A percentile compares a stretch with the other conserved stretches of the same genome.
phyloP scores from a whole-genome alignment of 1,140 invertebrate species.

The Penaeus indicus region DNA sequence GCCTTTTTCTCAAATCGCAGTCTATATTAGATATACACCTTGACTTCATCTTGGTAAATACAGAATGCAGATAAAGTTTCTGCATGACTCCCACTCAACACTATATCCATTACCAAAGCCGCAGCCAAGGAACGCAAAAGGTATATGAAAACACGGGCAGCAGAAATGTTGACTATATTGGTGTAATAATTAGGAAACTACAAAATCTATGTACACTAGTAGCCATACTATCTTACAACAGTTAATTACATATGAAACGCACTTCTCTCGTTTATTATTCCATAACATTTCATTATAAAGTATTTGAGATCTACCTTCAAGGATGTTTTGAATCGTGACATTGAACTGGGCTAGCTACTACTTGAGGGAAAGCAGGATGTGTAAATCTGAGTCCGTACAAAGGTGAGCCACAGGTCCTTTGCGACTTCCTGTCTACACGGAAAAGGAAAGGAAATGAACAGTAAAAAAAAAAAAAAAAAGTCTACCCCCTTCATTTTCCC shows the following conservation, averaged over 20 bases:
- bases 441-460: background rate
- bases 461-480: background rate
- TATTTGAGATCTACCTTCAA: conserved; percentile 53
- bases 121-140: background rate
- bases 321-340: conserved; percentile 43
- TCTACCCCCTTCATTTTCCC: too few species aligned
- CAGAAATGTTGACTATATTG: conserved; percentile 62
- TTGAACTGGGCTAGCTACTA: conserved; percentile 35
- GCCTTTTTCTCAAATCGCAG: too few species aligned
- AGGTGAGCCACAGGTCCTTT: too few species aligned
- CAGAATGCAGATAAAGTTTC: background rate
- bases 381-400: background rate
- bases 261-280: background rate
- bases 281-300: conserved; percentile 33
- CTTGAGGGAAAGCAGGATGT: conserved; percentile 38
- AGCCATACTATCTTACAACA: conserved; percentile 61
- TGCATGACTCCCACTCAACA: background rate
- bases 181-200: conserved; percentile 62
- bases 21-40: too few species aligned
- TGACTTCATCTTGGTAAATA: background rate
- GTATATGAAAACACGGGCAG: conserved; percentile 38
- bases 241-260: conserved; percentile 62
- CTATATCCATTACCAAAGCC: background rate
- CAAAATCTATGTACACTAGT: conserved; percentile 60
- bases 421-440: background rate